A percentile compares a stretch with the other conserved stretches of the same genome.
phyloP scores from a whole-genome alignment of 2,113 vertebrate genomes.

The Siniperca chuatsi region DNA sequence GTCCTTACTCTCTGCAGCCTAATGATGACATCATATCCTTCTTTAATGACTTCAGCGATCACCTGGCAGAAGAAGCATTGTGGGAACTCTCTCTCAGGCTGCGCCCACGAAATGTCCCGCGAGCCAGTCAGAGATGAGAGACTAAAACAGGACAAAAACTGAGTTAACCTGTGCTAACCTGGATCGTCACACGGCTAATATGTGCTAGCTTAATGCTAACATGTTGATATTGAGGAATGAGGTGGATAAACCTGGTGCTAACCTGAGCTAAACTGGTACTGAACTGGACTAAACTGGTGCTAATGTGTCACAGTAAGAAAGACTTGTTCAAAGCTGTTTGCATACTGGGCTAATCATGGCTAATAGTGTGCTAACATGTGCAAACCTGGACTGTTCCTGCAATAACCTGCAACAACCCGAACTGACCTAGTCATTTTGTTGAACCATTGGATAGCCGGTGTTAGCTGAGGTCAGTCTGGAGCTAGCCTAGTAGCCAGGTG shows the following conservation, averaged over 20 bases:
- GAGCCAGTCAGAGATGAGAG: slow-evolving; percentile 79
- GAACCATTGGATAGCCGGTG: background rate
- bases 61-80: slow-evolving; percentile 94
- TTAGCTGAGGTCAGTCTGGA: background rate
- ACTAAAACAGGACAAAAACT: background rate
- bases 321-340: background rate
- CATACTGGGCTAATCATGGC: background rate
- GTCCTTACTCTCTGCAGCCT: slow-evolving; percentile 83
- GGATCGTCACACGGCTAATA: background rate
- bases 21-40: slow-evolving; percentile 93
- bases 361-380: background rate
- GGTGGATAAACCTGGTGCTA: background rate
- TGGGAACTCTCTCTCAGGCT: slow-evolving; percentile 98
- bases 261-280: too few species aligned
- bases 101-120: slow-evolving; percentile 90
- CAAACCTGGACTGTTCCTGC: background rate
- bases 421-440: background rate
- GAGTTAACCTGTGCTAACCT: background rate
- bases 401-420: background rate
- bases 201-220: slow-evolving; percentile 4
- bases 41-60: slow-evolving; percentile 97
- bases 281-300: background rate
- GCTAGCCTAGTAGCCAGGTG: background rate
- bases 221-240: background rate
- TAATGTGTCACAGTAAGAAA: background rate